These are phyloP conservation scores for Chelmon rostratus DNA, from an alignment of 2,797 vertebrate species.

Conservation along the genomic window DNA sequence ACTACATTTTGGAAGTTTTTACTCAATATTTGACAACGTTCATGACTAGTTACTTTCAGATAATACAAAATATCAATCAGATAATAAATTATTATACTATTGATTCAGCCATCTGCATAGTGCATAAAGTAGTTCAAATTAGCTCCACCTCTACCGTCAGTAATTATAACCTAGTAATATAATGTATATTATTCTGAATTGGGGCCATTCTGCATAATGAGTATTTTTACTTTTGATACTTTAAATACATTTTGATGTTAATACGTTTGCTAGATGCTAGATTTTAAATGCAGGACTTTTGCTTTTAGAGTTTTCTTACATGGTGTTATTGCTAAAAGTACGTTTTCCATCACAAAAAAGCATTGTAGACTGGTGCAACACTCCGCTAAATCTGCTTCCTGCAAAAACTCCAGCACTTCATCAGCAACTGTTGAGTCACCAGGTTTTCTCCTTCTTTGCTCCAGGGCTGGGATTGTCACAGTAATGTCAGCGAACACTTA, in stretches of 20 bases:
- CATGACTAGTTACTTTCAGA: not conserved
- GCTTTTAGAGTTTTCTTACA: not conserved
- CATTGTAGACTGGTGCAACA: not conserved
- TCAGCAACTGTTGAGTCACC: not conserved
- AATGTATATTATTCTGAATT: conserved; percentile 1
- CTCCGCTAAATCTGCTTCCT: conserved; percentile 2
- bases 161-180: not conserved
- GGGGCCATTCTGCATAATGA: not conserved
- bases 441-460: conserved; percentile 26
- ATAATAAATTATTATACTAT: not conserved
- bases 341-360: not conserved
- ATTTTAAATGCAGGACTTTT: not conserved
- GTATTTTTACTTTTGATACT: not conserved
- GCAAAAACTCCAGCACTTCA: conserved; percentile 25
- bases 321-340: not conserved
- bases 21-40: not conserved
- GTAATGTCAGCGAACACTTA: conserved; percentile 36
- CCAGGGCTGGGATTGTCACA: conserved; percentile 54
- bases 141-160: too few relatives aligned
- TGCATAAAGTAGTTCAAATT: too few relatives aligned
- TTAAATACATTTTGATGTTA: not conserved
- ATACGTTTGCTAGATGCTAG: not conserved
- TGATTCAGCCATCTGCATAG: not conserved
- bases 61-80: not conserved
- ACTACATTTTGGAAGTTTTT: not conserved